Evolutionary conservation across 2,888 invertebrate genomes (phyloP), one percentile per base, ranked within the genome.

Genomic region (Orthosia incerta): DNA sequence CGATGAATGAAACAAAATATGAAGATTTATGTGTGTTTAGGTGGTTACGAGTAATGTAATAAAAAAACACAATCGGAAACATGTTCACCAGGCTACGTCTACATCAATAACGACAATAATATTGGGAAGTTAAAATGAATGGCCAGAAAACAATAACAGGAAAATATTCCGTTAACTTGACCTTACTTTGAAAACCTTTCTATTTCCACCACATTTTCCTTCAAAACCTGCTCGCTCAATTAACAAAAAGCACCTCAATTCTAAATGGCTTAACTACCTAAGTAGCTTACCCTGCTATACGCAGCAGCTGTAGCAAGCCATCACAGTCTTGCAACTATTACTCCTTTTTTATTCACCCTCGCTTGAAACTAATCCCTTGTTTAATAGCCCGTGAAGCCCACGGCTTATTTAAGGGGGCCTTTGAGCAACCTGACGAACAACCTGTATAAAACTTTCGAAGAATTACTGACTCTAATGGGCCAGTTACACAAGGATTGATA

Each of bases 331-430:
- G 64, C 76, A 85, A 85, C 89, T 89, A 89, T 89, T 90, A 88
- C 85, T 84, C 78, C 79, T 89, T 89, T 89, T 90, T 89, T 88
- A 89, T 90, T 89, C 86, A 78, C 86, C 73, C 74, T 20, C 73
- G 60, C 72, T 76, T 79, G 83, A 80, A 90, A 90, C 91, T 90
- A 92, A 93, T 91, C 89, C 86, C 77, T 71, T 73, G 88, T 89
- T 92, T 89, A 93, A 93, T 93, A 90, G 91, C 87, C 88, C 91
- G 90, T 87, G 89, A 91, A 90, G 82, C 86, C 85, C 86, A 79
- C 82, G 77, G 85, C 82, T 86, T 88, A 88, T 87, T 88, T 76
- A 83, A 87, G 83, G 82, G 83, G 82, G 84, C 86, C 80, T 89
- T 92, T 88, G 87, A 89, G 85, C 83, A 87, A 87, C 82, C 86